A percentile compares a stretch with the other conserved stretches of the same genome.
Evolutionary conservation across 2,113 vertebrate species (phyloP).

Genomic region (Tragelaphus scriptus): DNA sequence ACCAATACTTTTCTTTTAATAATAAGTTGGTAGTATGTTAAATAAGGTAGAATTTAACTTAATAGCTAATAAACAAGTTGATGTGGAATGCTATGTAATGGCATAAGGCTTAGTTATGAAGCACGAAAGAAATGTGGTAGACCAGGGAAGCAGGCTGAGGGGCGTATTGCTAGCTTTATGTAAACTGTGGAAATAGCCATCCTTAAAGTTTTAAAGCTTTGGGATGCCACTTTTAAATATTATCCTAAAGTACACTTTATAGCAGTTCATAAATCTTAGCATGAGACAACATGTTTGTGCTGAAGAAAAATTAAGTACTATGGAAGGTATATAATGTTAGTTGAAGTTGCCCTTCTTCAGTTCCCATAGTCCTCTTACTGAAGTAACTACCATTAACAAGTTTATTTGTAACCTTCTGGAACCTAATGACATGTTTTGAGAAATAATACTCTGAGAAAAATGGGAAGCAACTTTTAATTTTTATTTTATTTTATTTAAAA

Average conservation of each 20-base stretch:
- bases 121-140: not conserved
- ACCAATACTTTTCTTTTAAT: not conserved
- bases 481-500: conserved; percentile 31
- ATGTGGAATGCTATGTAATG: not conserved
- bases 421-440: not conserved
- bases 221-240: not conserved
- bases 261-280: not conserved
- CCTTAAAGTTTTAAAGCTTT: not conserved
- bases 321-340: not conserved
- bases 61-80: not conserved
- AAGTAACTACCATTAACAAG: not conserved
- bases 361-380: not conserved
- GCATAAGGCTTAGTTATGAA: not conserved
- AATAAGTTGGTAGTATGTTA: not conserved
- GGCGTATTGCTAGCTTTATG: not conserved
- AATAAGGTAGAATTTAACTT: conserved; percentile 3
- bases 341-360: not conserved
- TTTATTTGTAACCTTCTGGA: conserved; percentile 1
- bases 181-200: not conserved
- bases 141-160: not conserved
- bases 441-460: not conserved
- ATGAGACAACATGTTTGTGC: not conserved
- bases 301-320: not conserved
- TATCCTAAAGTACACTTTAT: not conserved
- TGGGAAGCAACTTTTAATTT: not conserved